Conservation (phyloP, 2,113 vertebrate species). For the Nothocercus nigrocapillus region DNA sequence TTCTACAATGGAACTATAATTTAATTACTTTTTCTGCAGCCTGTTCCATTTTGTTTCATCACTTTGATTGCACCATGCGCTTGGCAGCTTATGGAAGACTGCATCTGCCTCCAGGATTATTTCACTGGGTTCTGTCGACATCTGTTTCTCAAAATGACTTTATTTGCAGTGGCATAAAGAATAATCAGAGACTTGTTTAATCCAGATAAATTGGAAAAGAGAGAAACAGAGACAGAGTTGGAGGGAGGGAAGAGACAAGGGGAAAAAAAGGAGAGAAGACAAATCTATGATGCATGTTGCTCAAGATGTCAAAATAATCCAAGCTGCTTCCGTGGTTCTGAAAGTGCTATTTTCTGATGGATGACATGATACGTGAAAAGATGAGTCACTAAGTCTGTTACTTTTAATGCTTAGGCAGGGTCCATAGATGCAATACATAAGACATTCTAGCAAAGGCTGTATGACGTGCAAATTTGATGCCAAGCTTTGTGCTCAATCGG, state of each 20-base stretch:
- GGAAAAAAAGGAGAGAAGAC: background rate
- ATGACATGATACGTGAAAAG: constrained; percentile 10
- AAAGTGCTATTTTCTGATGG: constrained; percentile 32
- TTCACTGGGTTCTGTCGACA: constrained; percentile 61
- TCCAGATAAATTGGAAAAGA: constrained; percentile 63
- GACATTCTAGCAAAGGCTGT: background rate
- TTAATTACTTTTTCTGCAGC: constrained; percentile 75
- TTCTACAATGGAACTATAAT: constrained; percentile 74
- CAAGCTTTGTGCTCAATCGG: background rate
- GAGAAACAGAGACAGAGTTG: constrained; percentile 25
- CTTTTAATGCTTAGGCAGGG: constrained; percentile 3
- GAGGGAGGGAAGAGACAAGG: background rate
- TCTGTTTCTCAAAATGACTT: constrained; percentile 77
- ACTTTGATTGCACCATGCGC: constrained; percentile 65
- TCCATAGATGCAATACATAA: background rate
- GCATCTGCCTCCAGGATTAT: constrained; percentile 74
- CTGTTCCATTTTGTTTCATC: constrained; percentile 74
- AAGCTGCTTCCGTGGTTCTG: background rate
- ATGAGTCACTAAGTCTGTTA: constrained; percentile 26
- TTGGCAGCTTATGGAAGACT: constrained; percentile 66
- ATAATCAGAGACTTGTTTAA: constrained; percentile 73
- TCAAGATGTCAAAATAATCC: constrained; percentile 47
- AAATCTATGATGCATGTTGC: background rate
- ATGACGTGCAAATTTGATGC: background rate
- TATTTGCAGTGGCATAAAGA: constrained; percentile 74